phyloP scores from a whole-genome alignment of 2,797 vertebrate genomes.

The Perodicticus potto region DNA sequence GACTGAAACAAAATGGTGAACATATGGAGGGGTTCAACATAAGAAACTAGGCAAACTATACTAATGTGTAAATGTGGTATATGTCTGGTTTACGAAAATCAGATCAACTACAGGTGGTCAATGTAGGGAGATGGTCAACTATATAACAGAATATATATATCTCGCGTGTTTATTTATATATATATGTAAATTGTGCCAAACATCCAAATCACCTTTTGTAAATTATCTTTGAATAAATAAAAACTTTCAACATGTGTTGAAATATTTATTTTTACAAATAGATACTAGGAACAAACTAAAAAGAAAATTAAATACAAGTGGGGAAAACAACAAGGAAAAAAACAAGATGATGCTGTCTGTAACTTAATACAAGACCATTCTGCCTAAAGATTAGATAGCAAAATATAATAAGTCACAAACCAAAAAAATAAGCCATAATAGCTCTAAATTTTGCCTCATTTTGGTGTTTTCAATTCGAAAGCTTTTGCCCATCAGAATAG shows the following conservation, averaged over 20 bases:
- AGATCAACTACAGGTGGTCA: too few relatives aligned
- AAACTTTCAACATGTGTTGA: not conserved
- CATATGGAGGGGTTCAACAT: too few relatives aligned
- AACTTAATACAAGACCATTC: not conserved
- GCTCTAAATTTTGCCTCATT: not conserved
- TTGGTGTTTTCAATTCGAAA: not conserved
- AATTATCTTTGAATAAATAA: constrained; percentile 13
- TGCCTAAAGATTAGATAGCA: not conserved
- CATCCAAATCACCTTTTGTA: not conserved
- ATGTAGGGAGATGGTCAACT: too few relatives aligned
- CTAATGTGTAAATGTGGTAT: too few relatives aligned
- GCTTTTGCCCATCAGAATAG: not conserved
- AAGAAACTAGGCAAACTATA: too few relatives aligned
- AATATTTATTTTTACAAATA: constrained; percentile 19
- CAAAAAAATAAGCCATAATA: not conserved
- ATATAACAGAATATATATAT: too few relatives aligned
- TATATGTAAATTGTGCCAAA: not conserved
- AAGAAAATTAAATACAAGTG: not conserved
- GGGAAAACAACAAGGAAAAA: not conserved
- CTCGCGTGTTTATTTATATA: not conserved
- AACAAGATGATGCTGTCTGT: not conserved
- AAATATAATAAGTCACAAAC: not conserved
- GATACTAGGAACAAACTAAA: not conserved
- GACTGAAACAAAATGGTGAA: too few relatives aligned
- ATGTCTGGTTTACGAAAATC: too few relatives aligned